Evolutionary conservation across 1,140 invertebrate species (phyloP).

Genomic region (Asbolus verrucosus): DNA sequence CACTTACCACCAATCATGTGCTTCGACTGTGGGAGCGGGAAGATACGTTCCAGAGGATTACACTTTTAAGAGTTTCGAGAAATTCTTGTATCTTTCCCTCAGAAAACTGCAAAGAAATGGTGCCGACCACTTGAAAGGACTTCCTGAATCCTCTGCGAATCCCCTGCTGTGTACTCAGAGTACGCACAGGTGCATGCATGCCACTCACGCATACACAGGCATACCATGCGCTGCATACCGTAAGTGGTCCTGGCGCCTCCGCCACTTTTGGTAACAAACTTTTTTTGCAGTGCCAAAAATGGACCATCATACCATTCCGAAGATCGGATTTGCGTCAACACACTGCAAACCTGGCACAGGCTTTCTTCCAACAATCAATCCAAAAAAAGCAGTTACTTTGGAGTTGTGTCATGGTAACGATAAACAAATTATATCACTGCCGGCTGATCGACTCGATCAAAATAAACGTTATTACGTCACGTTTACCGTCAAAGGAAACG

Average conservation of each 20-base stretch:
- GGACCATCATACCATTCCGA: slow-evolving; percentile 81
- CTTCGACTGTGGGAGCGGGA: slow-evolving; percentile 75
- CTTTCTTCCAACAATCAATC: slow-evolving; percentile 72
- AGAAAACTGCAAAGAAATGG: slow-evolving; percentile 80
- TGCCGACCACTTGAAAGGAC: slow-evolving; percentile 72
- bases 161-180: slow-evolving; percentile 82
- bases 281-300: slow-evolving; percentile 79
- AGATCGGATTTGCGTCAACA: slow-evolving; percentile 68
- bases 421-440: slow-evolving; percentile 86
- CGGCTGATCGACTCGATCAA: slow-evolving; percentile 84
- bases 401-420: slow-evolving; percentile 84
- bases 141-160: slow-evolving; percentile 72
- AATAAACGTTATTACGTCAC: slow-evolving; percentile 92
- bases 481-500: slow-evolving; percentile 82
- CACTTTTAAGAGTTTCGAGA: slow-evolving; percentile 89
- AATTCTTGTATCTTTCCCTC: slow-evolving; percentile 90
- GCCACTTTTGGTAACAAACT: no score
- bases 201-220: slow-evolving; percentile 90
- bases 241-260: slow-evolving; percentile 68
- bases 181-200: slow-evolving; percentile 89
- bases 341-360: slow-evolving; percentile 64
- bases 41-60: slow-evolving; percentile 79
- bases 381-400: slow-evolving; percentile 74
- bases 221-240: slow-evolving; percentile 86
- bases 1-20: slow-evolving; percentile 82